These are phyloP conservation scores for Lissocephala sabroskyi DNA, from an alignment of 2,888 invertebrate genomes.

Conservation along the genomic window DNA sequence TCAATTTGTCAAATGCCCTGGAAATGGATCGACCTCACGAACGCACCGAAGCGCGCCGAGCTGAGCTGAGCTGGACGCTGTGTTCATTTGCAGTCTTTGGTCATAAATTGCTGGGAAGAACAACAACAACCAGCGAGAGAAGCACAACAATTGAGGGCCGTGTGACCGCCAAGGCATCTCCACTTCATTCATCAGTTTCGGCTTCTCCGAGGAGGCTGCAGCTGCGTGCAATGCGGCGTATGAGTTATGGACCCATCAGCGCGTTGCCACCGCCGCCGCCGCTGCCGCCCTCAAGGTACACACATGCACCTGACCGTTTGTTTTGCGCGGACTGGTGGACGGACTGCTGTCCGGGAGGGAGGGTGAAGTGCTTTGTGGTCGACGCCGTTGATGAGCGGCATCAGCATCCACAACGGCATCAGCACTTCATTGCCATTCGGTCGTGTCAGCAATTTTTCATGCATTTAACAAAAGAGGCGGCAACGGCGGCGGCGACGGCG, in stretches of 20 bases:
- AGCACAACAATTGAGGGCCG: too few relatives aligned
- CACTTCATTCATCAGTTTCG: conserved; percentile 5
- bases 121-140: too few relatives aligned
- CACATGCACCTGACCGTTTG: conserved; percentile 8
- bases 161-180: neutral
- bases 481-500: conserved; percentile 19
- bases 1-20: neutral
- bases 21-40: neutral
- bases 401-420: too few relatives aligned
- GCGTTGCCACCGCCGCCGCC: too few relatives aligned
- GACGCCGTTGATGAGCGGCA: conserved; percentile 31
- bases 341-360: too few relatives aligned
- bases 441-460: conserved; percentile 53
- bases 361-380: too few relatives aligned
- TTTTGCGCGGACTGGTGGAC: neutral
- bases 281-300: neutral
- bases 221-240: conserved; percentile 34
- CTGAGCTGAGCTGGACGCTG: conserved; percentile 23
- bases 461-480: conserved; percentile 53
- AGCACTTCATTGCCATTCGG: conserved; percentile 7
- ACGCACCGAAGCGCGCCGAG: neutral
- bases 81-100: conserved; percentile 54
- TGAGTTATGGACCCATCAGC: conserved; percentile 46
- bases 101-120: conserved; percentile 46
- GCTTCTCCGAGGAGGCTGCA: neutral